Conservation (phyloP, 2,113 vertebrate genomes). For the Picathartes gymnocephalus region DNA sequence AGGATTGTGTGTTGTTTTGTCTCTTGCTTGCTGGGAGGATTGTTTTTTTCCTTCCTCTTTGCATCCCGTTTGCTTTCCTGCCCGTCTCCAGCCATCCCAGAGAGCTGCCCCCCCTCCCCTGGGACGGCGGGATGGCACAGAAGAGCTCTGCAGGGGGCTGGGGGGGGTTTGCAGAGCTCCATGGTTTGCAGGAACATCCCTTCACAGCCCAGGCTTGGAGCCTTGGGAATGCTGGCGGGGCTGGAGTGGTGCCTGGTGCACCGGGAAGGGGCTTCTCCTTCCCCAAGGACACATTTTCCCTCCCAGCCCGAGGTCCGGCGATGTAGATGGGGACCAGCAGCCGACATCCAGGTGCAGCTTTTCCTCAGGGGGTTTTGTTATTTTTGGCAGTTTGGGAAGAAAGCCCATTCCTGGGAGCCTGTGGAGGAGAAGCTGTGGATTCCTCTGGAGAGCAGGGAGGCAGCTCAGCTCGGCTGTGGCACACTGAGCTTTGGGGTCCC, state of each 20-base stretch:
- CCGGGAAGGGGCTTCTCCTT: background rate
- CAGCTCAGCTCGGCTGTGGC: background rate
- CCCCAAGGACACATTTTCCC: background rate
- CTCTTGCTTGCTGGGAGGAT: background rate
- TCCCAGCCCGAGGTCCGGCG: background rate
- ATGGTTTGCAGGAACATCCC: background rate
- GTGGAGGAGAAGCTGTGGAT: background rate
- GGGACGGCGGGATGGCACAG: background rate
- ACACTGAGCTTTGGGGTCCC: accelerated
- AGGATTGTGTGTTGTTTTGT: too few relatives aligned
- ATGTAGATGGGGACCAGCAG: background rate
- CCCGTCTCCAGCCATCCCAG: background rate
- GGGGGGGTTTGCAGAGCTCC: background rate
- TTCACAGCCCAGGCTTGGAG: background rate
- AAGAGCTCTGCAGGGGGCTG: background rate
- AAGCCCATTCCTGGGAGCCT: background rate
- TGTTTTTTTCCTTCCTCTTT: background rate
- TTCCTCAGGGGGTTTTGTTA: background rate
- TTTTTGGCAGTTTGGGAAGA: background rate
- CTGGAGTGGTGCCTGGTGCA: accelerated
- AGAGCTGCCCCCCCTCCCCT: background rate
- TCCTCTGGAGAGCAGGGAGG: background rate
- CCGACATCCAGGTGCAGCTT: background rate
- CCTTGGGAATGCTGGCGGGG: background rate
- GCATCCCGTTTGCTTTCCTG: background rate